Conservation (phyloP, 2,888 invertebrate genomes). For the Pandemis heparana region DNA sequence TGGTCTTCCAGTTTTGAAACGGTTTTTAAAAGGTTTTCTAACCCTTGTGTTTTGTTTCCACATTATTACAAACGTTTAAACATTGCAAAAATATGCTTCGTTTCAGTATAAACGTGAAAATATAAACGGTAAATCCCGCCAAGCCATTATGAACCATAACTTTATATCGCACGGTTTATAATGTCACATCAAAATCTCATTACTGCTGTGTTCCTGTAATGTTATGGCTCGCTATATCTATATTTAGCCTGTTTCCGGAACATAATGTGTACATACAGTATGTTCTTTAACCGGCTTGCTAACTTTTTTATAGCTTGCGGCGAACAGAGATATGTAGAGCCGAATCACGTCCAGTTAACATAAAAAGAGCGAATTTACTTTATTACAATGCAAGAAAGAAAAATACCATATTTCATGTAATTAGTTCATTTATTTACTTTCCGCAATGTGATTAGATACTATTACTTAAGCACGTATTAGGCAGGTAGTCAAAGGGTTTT, state of each 20-base stretch:
- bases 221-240: conserved; percentile 28
- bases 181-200: conserved; percentile 43
- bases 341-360: conserved; percentile 1
- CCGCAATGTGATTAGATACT: not conserved
- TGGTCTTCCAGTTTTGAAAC: not conserved
- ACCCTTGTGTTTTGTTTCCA: not conserved
- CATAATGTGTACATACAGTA: conserved; percentile 1
- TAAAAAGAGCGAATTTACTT: not conserved
- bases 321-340: conserved; percentile 17
- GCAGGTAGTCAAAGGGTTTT: too few species aligned
- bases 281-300: conserved; percentile 4
- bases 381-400: not conserved
- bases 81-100: conserved; percentile 18
- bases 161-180: conserved; percentile 42
- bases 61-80: conserved; percentile 6
- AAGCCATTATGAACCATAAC: conserved; percentile 37
- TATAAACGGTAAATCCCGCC: conserved; percentile 33
- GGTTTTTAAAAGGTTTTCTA: not conserved
- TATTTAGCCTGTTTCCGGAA: conserved; percentile 11
- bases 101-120: conserved; percentile 25
- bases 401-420: not conserved
- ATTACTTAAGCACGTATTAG: too few species aligned
- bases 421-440: not conserved
- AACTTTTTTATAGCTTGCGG: conserved; percentile 26
- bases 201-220: conserved; percentile 34